Base-by-base conservation (phyloP, 2,797 vertebrate genomes). In the Acomys russatus region DNA sequence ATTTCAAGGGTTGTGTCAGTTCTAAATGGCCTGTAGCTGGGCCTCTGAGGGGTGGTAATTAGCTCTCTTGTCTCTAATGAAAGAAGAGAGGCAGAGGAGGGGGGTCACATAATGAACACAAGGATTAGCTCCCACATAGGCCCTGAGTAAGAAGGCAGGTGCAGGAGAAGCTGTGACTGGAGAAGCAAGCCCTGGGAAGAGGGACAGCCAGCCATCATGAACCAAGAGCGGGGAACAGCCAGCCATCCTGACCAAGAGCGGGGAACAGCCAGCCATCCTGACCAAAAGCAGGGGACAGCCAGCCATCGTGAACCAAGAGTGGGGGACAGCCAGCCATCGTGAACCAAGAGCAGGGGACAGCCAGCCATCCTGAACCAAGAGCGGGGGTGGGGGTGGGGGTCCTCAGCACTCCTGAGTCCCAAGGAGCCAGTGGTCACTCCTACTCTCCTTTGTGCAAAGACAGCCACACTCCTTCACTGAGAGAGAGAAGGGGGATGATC, bases 31-130 rank as follows among this genome's bases (percentile, higher is more conserved):
- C 86, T 86, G 49, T 73, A 92, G 54, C 96, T 93, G 82, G 68
- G 93, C 82, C 97, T 96, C 61, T 22, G 64, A 97, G 76, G 51
- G 71, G 88, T 94, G 96, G 82, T 96, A 97, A 98, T 97, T 95
- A 91, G 66, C 71, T 98, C n/a, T 49, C 88, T 96, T 97, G 91
- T 98, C 96, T 97, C 44, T 92, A 94, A 91, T 92, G 92, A 95
- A 97, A 98, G 96, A 64, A 89, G 83, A 87, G 86, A 90, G 85
- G 66, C 70, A 33, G 90, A 35, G 74, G 92, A 66, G 91, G 97
- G 90, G 56, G 77, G 83, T 90, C 3, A 35, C 74, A 94, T 95
- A 97, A 86, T 63, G 96, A 97, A 97, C 80, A 35, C 56, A 77
- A 56, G n/a, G 90, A 97, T 95, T 93, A 96, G 70, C 70, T 96